Evolutionary conservation across 2,888 invertebrate species (phyloP), one percentile per base, ranked within the genome.

Genomic region (Dusona sp.): DNA sequence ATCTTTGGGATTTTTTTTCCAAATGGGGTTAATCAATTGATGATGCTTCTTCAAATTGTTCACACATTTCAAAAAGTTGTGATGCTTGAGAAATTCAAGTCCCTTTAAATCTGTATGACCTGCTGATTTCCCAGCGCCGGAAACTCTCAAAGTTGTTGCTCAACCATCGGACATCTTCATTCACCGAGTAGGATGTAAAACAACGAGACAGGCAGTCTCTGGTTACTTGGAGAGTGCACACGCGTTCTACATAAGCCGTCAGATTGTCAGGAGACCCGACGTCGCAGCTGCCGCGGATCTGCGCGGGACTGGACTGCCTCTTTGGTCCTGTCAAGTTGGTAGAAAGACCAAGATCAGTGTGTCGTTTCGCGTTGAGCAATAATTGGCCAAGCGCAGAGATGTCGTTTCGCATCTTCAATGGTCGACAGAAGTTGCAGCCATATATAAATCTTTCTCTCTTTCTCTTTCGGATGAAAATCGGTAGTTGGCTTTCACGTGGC

Each of bases 311-410:
- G 64, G 54, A 70, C n/a, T 45, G 54, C 11, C 57, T 79, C 79
- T 57, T 38, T 19, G 67, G 57, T 36, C 64, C 29, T 25, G 42
- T 29, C 61, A 64, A 51, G 36, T 42, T 48, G 42, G 3, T 42
- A 64, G 68, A 79, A 70, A 61, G 79, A 64, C 75, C 70, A 74
- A 65, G 70, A 84, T 81, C 73, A 61, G 79, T 42, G 65, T 42
- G 72, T 85, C 84, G 70, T 64, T 54, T 81, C 80, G 72, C 65
- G 72, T 85, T 77, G 42, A 67, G 45, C 65, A 84, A 84, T 84
- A 81, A 84, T 84, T 84, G 78, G 78, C 78, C 72, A 22, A 81
- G 80, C 81, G 67, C 81, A 51, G 67, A 85, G 78, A 81, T 81
- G 81, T 68, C 65, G 36, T 67, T 61, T 77, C 64, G 54, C 36